phyloP scores from a whole-genome alignment of 2,797 vertebrate genomes.

The Trachops cirrhosus region DNA sequence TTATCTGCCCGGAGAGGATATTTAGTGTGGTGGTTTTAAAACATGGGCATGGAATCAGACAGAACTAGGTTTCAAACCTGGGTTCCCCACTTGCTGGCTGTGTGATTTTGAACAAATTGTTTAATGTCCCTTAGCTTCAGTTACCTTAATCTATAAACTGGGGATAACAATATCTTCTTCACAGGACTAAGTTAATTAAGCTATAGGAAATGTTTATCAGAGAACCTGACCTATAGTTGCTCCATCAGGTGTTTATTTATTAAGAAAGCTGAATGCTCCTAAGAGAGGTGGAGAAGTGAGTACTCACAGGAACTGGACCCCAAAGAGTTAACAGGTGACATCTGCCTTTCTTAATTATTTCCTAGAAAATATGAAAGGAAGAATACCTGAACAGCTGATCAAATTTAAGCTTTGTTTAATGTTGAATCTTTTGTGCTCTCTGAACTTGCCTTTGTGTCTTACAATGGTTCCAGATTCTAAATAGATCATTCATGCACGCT shows the following conservation, averaged over 20 bases:
- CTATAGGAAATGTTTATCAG: neutral
- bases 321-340: conserved; percentile 5
- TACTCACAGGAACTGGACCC: neutral
- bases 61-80: neutral
- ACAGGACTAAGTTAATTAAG: neutral
- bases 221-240: neutral
- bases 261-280: neutral
- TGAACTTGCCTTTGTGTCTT: neutral
- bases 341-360: neutral
- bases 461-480: neutral
- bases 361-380: neutral
- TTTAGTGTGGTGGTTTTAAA: neutral
- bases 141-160: neutral
- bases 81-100: neutral
- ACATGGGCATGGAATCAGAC: neutral
- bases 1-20: neutral
- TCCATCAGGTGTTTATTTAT: neutral
- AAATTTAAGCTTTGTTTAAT: neutral
- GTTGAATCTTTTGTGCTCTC: neutral
- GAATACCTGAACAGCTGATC: neutral
- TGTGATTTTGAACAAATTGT: neutral
- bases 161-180: neutral
- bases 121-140: neutral
- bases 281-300: neutral
- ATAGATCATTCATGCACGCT: neutral